These are phyloP conservation scores for Arrhopalites spinosus DNA, from an alignment of 2,888 invertebrate genomes.

Conservation along the genomic window DNA sequence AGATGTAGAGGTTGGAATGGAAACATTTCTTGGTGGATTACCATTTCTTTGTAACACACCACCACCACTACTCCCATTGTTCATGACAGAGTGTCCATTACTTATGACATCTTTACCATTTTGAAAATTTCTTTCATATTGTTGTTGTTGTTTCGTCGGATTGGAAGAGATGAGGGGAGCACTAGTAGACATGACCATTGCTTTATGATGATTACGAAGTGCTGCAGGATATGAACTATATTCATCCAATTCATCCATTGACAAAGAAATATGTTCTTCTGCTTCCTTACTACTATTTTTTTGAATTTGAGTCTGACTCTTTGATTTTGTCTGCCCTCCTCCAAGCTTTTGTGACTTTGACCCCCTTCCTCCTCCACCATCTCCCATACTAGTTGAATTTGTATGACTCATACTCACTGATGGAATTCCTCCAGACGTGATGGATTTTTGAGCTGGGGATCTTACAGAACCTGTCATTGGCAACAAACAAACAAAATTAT, in stretches of 20 bases:
- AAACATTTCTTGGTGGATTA: not conserved
- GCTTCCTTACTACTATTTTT: not conserved
- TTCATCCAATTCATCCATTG: slow-evolving; percentile 24
- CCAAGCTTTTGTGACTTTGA: not conserved
- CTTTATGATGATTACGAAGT: not conserved
- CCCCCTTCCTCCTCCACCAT: not conserved
- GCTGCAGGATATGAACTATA: not conserved
- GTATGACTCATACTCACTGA: not conserved
- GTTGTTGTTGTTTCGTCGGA: not conserved
- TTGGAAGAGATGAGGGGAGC: slow-evolving; percentile 6
- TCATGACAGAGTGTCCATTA: not conserved
- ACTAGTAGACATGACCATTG: not conserved
- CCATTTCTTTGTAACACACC: slow-evolving; percentile 3
- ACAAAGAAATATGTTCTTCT: not conserved
- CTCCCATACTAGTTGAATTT: not conserved
- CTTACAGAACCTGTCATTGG: not conserved
- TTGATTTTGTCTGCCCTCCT: not conserved
- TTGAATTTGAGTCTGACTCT: not conserved
- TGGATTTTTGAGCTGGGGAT: not conserved
- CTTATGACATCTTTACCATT: not conserved
- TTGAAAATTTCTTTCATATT: not conserved
- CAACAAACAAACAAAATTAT: not conserved
- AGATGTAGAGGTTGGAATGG: not conserved
- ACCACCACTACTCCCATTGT: not conserved
- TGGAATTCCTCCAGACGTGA: not conserved